A percentile compares a stretch with the other conserved stretches of the same genome.
phyloP scores from a whole-genome alignment of 1,140 invertebrate genomes.

The Drosophila murphyi region DNA sequence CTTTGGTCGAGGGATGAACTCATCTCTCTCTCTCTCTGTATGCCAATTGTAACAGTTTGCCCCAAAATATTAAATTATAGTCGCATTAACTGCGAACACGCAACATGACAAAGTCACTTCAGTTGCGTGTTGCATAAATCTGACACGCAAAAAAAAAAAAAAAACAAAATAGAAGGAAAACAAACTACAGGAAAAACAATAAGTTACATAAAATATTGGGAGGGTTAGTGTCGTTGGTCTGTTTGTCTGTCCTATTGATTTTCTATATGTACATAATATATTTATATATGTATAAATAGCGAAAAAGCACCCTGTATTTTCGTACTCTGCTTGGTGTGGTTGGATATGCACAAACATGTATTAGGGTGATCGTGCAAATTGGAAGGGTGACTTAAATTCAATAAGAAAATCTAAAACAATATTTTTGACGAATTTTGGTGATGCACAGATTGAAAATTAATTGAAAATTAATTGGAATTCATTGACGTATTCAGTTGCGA shows the following conservation, averaged over 20 bases:
- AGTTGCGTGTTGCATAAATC: conserved; percentile 66
- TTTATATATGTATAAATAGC: background rate
- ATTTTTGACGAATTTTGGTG: background rate
- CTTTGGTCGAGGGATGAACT: conserved; percentile 51
- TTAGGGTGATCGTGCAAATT: conserved; percentile 1
- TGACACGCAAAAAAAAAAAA: conserved; percentile 60
- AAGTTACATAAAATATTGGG: conserved; percentile 7
- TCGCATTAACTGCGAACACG: conserved; percentile 78
- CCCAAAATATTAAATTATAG: conserved; percentile 77
- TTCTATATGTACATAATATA: background rate
- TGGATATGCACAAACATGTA: background rate
- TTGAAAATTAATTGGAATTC: conserved; percentile 23
- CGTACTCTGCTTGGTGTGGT: background rate
- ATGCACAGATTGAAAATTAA: background rate
- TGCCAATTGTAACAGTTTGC: conserved; percentile 62
- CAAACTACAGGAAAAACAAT: conserved; percentile 10
- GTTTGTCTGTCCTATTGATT: conserved; percentile 28
- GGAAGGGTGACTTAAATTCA: background rate
- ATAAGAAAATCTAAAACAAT: background rate
- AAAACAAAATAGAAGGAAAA: conserved; percentile 29
- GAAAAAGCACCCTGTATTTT: conserved; percentile 33
- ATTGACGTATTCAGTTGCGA: background rate
- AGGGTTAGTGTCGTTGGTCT: conserved; percentile 11
- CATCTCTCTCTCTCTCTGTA: background rate
- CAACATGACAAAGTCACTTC: conserved; percentile 71